Base-by-base conservation (phyloP, 2,888 invertebrate genomes). In the Parochlus steinenii region DNA sequence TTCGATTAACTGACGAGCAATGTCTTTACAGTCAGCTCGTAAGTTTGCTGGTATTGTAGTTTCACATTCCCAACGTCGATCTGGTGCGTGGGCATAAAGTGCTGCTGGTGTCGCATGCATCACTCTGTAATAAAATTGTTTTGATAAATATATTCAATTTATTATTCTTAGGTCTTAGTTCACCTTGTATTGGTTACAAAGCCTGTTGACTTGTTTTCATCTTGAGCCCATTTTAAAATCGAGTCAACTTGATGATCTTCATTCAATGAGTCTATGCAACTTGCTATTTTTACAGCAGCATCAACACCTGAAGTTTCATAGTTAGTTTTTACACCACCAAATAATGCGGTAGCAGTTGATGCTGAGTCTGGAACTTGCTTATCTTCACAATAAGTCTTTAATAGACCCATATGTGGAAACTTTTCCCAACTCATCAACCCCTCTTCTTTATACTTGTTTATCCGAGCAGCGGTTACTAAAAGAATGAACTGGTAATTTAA, bases 401-500 rank as follows among this genome's bases (percentile, higher is more conserved):
- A 60, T 7, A 75, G 52, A 4, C 67, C 73, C 1, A 65, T 61
- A 44, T 65, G 55, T 3, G 71, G 69, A 44, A 75, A 74, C 30
- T 62, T 58, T 46, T 75, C 75, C 46, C 72, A 74, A 1, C 54
- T 48, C 10, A 74, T 54, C 41, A 57, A 59, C 29, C 62, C 64
- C 45, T 72, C 71, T 46, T 74, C 73, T 5, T 73, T 73, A 2
- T 54, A 45, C 4, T 49, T 46, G 16, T 64, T 64, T 33, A 51
- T 48, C 27, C n/a, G n/a, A n/a, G n/a, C n/a, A n/a, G n/a, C n/a
- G n/a, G n/a, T n/a, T n/a, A n/a, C n/a, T n/a, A n/a, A 4, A 92
- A 60, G 51, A 89, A 87, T 1, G 90, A 46, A 32, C 90, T 76
- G 2, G 87, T 74, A 53, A 89, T 90, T 54, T 74, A 81, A 0